Base-by-base conservation (phyloP, 2,888 invertebrate species). In the Thera obeliscata region DNA sequence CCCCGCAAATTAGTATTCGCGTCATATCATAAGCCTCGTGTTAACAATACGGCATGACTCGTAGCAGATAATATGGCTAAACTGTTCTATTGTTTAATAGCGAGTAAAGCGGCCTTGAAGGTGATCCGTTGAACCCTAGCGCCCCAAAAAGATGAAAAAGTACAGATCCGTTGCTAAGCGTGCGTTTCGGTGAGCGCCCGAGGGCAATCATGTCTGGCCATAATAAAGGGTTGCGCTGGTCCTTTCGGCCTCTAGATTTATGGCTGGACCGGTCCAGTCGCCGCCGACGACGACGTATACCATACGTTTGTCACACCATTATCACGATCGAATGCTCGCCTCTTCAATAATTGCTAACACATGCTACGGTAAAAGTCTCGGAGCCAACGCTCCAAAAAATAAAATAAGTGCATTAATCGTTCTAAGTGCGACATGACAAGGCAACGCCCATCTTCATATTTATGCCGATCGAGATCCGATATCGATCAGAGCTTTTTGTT, bases 151-250 rank as follows among this genome's bases (percentile, higher is more conserved):
- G 76, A 75, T 68, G 81, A 83, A 85, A 86, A 87, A 84, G 79
- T 75, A 76, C 75, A 79, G 80, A 78, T 85, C 86, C 84, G 90
- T 89, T 89, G 86, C 89, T 85, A 85, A 87, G 88, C 88, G 87
- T 90, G 89, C 89, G 87, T 87, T 89, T 83, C 82, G 77, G 80
- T 76, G 82, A 88, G 83, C 87, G 90, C 92, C 89, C 79, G 86
- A 84, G 93, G 93, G 87, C 90, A 90, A 91, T 92, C 93, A 93
- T 91, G 93, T 88, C 91, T 89, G 82, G 85, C 83, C 84, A 84
- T 92, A 93, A 93, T 92, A 90, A 90, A 91, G 91, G 92, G 90
- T 86, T 91, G 87, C 81, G 86, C 81, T 81, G 86, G 88, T 88
- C 88, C 85, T 86, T 86, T 87, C 81, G 79, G 89, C 77, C 81